Evolutionary conservation across 2,888 invertebrate genomes (phyloP).

Genomic region (Xestobium rufovillosum): DNA sequence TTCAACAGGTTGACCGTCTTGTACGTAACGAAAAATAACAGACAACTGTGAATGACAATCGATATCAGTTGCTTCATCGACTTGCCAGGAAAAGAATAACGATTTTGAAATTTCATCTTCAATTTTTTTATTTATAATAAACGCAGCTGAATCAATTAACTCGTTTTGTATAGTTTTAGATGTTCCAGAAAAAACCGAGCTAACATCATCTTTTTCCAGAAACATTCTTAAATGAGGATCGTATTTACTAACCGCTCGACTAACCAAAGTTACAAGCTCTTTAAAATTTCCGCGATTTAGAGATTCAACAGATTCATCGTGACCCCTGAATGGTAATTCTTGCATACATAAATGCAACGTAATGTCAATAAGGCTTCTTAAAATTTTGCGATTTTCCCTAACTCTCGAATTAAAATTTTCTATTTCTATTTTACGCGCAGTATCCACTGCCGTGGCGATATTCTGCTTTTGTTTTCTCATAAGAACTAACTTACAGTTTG

Average conservation of each 20-base stretch:
- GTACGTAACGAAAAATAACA: slow-evolving; percentile 29
- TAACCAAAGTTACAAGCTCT: slow-evolving; percentile 3
- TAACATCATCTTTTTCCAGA: background rate
- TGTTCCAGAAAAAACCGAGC: background rate
- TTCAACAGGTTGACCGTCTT: slow-evolving; percentile 25
- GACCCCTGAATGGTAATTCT: slow-evolving; percentile 10
- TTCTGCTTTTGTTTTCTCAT: slow-evolving; percentile 3
- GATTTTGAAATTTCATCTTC: background rate
- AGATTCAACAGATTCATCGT: slow-evolving; percentile 5
- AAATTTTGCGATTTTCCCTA: slow-evolving; percentile 8
- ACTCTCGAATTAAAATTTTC: slow-evolving; percentile 3
- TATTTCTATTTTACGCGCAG: background rate
- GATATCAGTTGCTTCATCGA: slow-evolving; percentile 24
- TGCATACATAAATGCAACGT: slow-evolving; percentile 7
- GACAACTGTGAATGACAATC: slow-evolving; percentile 24
- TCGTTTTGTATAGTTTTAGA: slow-evolving; percentile 1
- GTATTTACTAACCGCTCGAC: background rate
- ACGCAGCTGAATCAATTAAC: background rate
- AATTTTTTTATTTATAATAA: slow-evolving; percentile 1
- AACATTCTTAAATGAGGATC: background rate
- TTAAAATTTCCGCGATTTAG: slow-evolving; percentile 7
- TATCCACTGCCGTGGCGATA: slow-evolving; percentile 4
- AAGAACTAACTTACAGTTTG: slow-evolving; percentile 9
- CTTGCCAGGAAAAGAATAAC: slow-evolving; percentile 8
- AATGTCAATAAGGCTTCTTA: slow-evolving; percentile 10